Evolutionary conservation across 2,888 invertebrate genomes (phyloP), one percentile per base, ranked within the genome.

Genomic region (Cistogaster globosa): DNA sequence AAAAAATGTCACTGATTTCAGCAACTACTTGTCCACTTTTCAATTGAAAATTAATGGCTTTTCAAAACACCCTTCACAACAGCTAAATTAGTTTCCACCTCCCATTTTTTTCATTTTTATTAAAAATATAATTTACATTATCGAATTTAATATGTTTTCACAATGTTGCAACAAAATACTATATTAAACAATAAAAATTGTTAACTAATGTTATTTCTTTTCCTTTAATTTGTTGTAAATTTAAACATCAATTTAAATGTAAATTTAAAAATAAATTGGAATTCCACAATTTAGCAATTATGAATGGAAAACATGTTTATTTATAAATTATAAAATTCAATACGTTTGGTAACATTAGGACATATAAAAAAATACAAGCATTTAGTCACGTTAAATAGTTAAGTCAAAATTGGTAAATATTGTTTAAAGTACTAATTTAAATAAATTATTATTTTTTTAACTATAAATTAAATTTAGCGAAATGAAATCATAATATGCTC

Each of bases 111-210:
- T n/a, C n/a, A 42, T 42, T 42, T 42, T 42, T 4, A 42, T 42
- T 42, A 0, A 32, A 42, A 42, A 48, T 48, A 16, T 7, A 48
- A 14, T 16, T 48, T n/a, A 48, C 48, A 48, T n/a, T n/a, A 48
- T 42, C 48, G 14, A 12, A 16, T n/a, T n/a, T n/a, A 48, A 4
- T 48, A 3, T 48, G 4, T 48, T 60, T n/a, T 55, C 9, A 75
- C 75, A 67, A 68, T 60, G 68, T 77, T 67, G 76, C 36, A 16
- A 55, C 16, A 16, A 51, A 72, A 57, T 45, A 42, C 57, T 22
- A 48, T n/a, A 32, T 11, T 36, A 67, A 48, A 8, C 16, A 5
- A 67, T 76, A 42, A 57, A 55, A 26, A 36, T 2, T 53, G 36
- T 20, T 38, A 68, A 68, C 51, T 68, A 42, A 53, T 60, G 38